Percentiles rank a stretch among this genome's conserved stretches.
phyloP scores from a whole-genome alignment of 2,113 vertebrate genomes.

The Gulo gulo region DNA sequence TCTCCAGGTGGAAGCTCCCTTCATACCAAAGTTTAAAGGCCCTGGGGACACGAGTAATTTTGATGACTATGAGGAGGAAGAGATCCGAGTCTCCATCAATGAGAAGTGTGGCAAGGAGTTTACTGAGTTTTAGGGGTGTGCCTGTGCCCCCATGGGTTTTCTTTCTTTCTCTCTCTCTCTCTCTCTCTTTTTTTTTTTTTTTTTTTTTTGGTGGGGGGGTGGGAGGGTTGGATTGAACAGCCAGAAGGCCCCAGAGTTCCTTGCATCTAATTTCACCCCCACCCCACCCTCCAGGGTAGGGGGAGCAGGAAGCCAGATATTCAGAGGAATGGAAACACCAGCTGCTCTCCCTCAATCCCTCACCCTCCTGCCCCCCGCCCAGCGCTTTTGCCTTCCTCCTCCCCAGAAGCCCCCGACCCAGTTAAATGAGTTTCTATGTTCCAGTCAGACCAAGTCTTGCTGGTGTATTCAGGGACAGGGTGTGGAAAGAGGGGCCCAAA shows the following conservation, averaged over 20 bases:
- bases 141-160: conserved; percentile 63
- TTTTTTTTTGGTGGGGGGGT: not conserved
- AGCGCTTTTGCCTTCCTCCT: not conserved
- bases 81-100: conserved; percentile 91
- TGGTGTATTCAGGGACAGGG: conserved; percentile 39
- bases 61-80: conserved; percentile 95
- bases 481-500: conserved; percentile 7
- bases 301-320: conserved; percentile 51
- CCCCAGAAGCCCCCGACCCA: not conserved
- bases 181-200: not conserved
- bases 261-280: conserved; percentile 52
- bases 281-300: conserved; percentile 31
- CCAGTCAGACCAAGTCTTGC: conserved; percentile 38
- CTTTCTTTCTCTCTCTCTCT: not conserved
- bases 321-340: conserved; percentile 35
- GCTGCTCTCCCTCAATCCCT: not conserved
- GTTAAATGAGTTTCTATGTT: conserved; percentile 38
- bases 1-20: conserved; percentile 91
- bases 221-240: conserved; percentile 71
- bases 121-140: conserved; percentile 89
- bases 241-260: conserved; percentile 72
- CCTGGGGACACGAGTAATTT: conserved; percentile 96
- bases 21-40: conserved; percentile 95
- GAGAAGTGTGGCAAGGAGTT: conserved; percentile 96
- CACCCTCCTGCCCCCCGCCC: not conserved